phyloP scores from a whole-genome alignment of 2,888 invertebrate species.

The Ommatoiulus sabulosus region DNA sequence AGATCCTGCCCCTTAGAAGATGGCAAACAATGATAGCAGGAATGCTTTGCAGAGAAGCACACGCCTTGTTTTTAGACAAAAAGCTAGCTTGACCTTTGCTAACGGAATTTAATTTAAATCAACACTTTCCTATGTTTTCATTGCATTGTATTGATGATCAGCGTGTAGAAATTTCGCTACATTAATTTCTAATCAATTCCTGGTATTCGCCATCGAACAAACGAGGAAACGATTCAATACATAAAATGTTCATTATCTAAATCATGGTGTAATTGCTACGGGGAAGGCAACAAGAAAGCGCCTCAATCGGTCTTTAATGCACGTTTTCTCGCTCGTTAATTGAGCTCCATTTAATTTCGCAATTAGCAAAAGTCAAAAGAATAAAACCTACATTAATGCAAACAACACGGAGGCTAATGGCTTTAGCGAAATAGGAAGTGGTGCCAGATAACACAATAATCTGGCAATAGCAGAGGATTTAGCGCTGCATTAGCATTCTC shows the following conservation, averaged over 20 bases:
- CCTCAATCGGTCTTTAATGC: neutral
- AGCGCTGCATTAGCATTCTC: neutral
- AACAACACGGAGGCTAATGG: neutral
- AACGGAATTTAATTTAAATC: no score
- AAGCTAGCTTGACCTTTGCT: no score
- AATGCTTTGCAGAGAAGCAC: no score
- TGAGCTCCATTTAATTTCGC: conserved; percentile 29
- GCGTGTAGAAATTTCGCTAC: neutral
- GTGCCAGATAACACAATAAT: neutral
- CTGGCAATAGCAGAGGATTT: conserved; percentile 9
- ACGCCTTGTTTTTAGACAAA: no score
- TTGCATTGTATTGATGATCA: no score
- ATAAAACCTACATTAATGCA: neutral
- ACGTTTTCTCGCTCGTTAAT: conserved; percentile 33
- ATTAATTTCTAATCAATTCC: neutral
- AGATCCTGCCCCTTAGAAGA: no score
- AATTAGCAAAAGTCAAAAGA: conserved; percentile 32
- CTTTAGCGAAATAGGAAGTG: conserved; percentile 12
- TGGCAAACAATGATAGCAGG: no score
- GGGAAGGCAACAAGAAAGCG: neutral
- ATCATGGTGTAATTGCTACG: neutral
- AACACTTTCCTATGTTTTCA: no score
- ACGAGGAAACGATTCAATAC: neutral
- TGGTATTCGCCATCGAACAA: conserved; percentile 1
- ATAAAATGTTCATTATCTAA: neutral